phyloP scores from a whole-genome alignment of 2,888 invertebrate species.

The Cordilura impudica region DNA sequence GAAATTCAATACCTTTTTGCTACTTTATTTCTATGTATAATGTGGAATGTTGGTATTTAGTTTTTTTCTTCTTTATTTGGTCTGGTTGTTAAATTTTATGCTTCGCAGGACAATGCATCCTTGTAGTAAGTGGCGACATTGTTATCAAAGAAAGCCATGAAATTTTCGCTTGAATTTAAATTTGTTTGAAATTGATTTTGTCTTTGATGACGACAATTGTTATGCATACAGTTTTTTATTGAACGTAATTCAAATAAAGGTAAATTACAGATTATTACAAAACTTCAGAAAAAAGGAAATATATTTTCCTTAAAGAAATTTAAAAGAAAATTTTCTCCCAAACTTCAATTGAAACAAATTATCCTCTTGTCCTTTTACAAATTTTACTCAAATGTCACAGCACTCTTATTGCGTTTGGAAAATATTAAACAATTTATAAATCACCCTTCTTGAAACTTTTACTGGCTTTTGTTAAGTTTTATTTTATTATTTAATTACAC shows the following conservation, averaged over 20 bases:
- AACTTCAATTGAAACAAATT: slow-evolving; percentile 4
- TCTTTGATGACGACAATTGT: slow-evolving; percentile 58
- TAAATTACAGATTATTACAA: slow-evolving; percentile 43
- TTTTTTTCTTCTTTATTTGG: slow-evolving; percentile 35
- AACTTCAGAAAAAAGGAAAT: neutral
- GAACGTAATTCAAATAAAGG: slow-evolving; percentile 44
- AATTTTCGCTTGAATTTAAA: slow-evolving; percentile 44
- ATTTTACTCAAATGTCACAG: neutral
- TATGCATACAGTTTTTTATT: slow-evolving; percentile 37
- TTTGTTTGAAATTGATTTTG: slow-evolving; percentile 61
- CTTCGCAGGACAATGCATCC: slow-evolving; percentile 61
- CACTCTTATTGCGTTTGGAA: slow-evolving; percentile 11
- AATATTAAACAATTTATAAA: slow-evolving; percentile 7
- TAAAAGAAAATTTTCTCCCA: neutral
- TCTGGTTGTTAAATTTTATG: slow-evolving; percentile 65
- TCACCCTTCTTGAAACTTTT: neutral
- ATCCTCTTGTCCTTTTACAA: neutral
- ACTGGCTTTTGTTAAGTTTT: slow-evolving; percentile 26
- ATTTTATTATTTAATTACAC: slow-evolving; percentile 48
- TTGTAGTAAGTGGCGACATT: slow-evolving; percentile 42
- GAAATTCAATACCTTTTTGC: slow-evolving; percentile 66
- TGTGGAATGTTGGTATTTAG: neutral
- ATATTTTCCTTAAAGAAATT: neutral
- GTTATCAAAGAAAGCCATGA: slow-evolving; percentile 17
- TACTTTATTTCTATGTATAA: neutral